phyloP scores from a whole-genome alignment of 2,113 vertebrate genomes.

The Halichoerus grypus region DNA sequence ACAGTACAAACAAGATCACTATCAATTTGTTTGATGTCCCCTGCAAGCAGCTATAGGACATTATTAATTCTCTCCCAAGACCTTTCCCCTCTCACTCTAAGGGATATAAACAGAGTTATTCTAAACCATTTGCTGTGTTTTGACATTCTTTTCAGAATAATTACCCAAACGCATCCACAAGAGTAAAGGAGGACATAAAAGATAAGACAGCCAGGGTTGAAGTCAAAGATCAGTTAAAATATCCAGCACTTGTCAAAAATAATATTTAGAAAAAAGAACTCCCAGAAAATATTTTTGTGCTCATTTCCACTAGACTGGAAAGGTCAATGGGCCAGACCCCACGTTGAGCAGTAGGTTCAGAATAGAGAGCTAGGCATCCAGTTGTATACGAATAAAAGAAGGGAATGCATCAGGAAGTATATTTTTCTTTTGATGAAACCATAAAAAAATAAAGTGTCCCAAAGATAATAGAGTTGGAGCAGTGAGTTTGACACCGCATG shows the following conservation, averaged over 20 bases:
- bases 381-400: slow-evolving; percentile 14
- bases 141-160: slow-evolving; percentile 76
- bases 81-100: slow-evolving; percentile 56
- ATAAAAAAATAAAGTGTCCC: background rate
- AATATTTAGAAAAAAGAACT: slow-evolving; percentile 68
- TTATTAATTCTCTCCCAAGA: slow-evolving; percentile 77
- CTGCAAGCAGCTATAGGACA: slow-evolving; percentile 62
- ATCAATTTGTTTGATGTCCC: slow-evolving; percentile 62
- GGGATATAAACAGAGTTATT: slow-evolving; percentile 73
- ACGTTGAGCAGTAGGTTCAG: background rate
- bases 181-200: slow-evolving; percentile 74
- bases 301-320: slow-evolving; percentile 51
- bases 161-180: slow-evolving; percentile 55
- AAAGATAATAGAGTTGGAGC: background rate
- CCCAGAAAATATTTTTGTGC: slow-evolving; percentile 64
- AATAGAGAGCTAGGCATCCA: background rate
- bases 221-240: slow-evolving; percentile 76
- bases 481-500: background rate
- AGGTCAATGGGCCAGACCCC: slow-evolving; percentile 44
- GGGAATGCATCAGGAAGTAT: background rate
- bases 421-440: slow-evolving; percentile 60
- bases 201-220: slow-evolving; percentile 69
- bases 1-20: slow-evolving; percentile 68
- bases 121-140: slow-evolving; percentile 74
- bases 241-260: slow-evolving; percentile 73